Evolutionary conservation across 2,888 invertebrate species (phyloP).

Genomic region (Aplocera efformata): DNA sequence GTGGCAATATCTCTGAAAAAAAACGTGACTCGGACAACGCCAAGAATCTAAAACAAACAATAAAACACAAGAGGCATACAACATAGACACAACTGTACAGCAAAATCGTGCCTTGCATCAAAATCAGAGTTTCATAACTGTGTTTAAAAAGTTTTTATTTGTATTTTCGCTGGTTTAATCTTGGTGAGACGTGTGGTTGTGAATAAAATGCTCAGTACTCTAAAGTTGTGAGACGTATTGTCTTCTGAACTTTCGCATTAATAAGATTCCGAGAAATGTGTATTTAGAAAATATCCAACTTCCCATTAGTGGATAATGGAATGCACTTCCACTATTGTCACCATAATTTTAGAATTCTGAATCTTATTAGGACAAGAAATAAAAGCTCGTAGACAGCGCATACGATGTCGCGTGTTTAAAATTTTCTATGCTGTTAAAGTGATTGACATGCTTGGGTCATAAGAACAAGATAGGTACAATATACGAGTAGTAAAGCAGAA

Average conservation of each 20-base stretch:
- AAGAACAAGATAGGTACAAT: too few species aligned
- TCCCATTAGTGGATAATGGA: too few species aligned
- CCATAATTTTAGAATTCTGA: too few species aligned
- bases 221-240: constrained; percentile 23
- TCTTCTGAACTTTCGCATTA: constrained; percentile 19
- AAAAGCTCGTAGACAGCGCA: too few species aligned
- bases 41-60: constrained; percentile 4
- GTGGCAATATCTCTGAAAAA: too few species aligned
- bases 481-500: too few species aligned
- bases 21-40: not conserved
- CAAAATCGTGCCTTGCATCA: constrained; percentile 21
- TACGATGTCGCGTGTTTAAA: too few species aligned
- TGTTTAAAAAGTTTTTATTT: constrained; percentile 28
- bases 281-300: constrained; percentile 12
- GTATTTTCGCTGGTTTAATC: constrained; percentile 28
- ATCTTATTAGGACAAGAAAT: too few species aligned
- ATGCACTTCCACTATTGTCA: too few species aligned
- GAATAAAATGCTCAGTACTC: constrained; percentile 25
- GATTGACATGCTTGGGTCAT: too few species aligned
- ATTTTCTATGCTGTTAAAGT: too few species aligned
- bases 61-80: constrained; percentile 5
- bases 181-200: constrained; percentile 25
- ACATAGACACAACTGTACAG: constrained; percentile 6
- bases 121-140: constrained; percentile 26
- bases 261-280: constrained; percentile 10